Evolutionary conservation across 2,113 vertebrate species (phyloP).

Genomic region (Azemiops feae): DNA sequence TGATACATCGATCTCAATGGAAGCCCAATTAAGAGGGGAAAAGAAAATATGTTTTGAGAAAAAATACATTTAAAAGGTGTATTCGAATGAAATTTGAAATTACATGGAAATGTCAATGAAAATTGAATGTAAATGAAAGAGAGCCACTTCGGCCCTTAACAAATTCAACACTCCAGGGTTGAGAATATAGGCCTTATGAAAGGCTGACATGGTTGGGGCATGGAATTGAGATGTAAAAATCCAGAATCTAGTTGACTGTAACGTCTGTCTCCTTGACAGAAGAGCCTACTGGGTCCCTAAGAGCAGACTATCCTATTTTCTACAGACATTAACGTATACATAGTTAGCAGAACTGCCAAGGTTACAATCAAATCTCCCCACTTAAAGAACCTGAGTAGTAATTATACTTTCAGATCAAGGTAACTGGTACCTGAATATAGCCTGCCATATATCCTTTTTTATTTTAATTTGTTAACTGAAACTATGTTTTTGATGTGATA

Average conservation of each 20-base stretch:
- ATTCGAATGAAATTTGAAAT: not conserved
- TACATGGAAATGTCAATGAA: too few species aligned
- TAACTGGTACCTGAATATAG: not conserved
- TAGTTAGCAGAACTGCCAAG: not conserved
- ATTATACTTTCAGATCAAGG: not conserved
- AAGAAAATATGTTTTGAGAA: not conserved
- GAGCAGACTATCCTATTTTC: not conserved
- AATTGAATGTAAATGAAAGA: too few species aligned
- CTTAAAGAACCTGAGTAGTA: not conserved
- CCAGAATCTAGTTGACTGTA: not conserved
- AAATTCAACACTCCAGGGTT: too few species aligned
- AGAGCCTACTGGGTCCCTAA: not conserved
- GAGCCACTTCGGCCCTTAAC: too few species aligned
- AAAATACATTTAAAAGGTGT: not conserved
- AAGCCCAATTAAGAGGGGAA: not conserved
- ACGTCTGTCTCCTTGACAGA: not conserved
- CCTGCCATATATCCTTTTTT: not conserved
- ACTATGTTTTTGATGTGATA: not conserved
- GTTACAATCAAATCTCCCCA: not conserved
- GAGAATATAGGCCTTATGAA: too few species aligned
- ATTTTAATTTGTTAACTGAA: not conserved
- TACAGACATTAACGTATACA: not conserved
- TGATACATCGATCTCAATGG: not conserved
- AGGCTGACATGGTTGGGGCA: not conserved
- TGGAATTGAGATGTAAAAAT: not conserved